Evolutionary conservation across 2,113 vertebrate genomes (phyloP), one percentile per base, ranked within the genome.

Genomic region (Aphelocoma coerulescens): DNA sequence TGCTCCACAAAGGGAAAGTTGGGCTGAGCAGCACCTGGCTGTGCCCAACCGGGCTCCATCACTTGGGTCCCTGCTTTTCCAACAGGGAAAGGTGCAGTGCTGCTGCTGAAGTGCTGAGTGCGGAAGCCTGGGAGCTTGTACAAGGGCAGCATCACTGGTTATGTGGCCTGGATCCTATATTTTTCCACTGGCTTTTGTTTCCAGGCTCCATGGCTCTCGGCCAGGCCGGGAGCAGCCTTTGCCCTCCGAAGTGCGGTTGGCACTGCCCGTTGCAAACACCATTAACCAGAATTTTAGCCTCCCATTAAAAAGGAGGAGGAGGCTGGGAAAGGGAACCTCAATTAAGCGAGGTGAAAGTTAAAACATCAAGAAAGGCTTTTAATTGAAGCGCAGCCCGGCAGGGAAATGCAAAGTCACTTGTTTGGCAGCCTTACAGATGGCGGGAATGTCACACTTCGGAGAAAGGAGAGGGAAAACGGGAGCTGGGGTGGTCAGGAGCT

Each of bases 311-410:
- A 55, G 23, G 37, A 43, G 77, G 68, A 91, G 51, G 80, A 93
- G 83, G 88, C 61, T 88, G 81, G 48, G 23, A 81, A 84, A 71
- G 43, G 48, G 55, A 87, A 76, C 65, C 61, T 90, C 92, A 96
- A 74, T 95, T 96, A 92, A 95, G 48, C 1, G 18, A 92, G 78
- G 95, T 87, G 87, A 94, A 91, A 96, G 93, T 89, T 89, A 94
- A 85, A 91, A 81, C 85, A 59, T 61, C 83, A 89, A 81, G 89
- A 71, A 91, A 92, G 86, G 91, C 73, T 92, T 93, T 89, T 91
- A 96, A 97, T 89, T 85, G 95, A 96, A 93, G 92, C 27, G 3
- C 74, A 96, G 90, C 52, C 92, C 93, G 63, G 90, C 66, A 61
- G 92, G 81, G 93, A 97, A 82, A 89, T 9, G 57, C 81, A 78